phyloP scores from a whole-genome alignment of 2,888 invertebrate species.

The Graphium colonna region DNA sequence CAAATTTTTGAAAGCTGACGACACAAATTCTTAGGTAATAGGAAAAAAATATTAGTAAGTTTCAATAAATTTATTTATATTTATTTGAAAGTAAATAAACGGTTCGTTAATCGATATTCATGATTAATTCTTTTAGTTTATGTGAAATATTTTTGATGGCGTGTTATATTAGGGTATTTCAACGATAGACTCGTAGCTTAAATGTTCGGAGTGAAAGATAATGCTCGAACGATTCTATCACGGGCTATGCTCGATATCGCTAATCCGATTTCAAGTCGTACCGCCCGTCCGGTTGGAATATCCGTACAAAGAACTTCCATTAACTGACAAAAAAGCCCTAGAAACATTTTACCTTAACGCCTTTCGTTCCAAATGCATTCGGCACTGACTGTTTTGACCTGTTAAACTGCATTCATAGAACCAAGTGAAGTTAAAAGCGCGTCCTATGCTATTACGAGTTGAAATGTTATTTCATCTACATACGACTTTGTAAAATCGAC shows the following conservation, averaged over 20 bases:
- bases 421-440: neutral
- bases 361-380: conserved; percentile 30
- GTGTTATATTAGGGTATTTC: conserved; percentile 8
- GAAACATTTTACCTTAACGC: conserved; percentile 47
- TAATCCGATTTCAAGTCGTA: conserved; percentile 70
- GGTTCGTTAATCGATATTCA: too few species aligned
- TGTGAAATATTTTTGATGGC: neutral
- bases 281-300: conserved; percentile 62
- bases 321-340: conserved; percentile 67
- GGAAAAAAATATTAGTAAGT: too few species aligned
- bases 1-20: too few species aligned
- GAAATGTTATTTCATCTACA: too few species aligned
- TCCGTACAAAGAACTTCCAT: conserved; percentile 78
- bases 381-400: conserved; percentile 3
- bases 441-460: too few species aligned
- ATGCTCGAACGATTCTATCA: conserved; percentile 56
- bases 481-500: too few species aligned
- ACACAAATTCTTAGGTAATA: too few species aligned
- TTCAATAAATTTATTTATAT: too few species aligned
- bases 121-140: too few species aligned
- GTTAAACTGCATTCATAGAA: conserved; percentile 4
- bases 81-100: too few species aligned
- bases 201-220: conserved; percentile 48
- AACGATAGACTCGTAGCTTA: conserved; percentile 22
- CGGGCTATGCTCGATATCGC: conserved; percentile 63